Conservation (phyloP, 2,113 vertebrate genomes). For the Phalacrocorax brasilianus region DNA sequence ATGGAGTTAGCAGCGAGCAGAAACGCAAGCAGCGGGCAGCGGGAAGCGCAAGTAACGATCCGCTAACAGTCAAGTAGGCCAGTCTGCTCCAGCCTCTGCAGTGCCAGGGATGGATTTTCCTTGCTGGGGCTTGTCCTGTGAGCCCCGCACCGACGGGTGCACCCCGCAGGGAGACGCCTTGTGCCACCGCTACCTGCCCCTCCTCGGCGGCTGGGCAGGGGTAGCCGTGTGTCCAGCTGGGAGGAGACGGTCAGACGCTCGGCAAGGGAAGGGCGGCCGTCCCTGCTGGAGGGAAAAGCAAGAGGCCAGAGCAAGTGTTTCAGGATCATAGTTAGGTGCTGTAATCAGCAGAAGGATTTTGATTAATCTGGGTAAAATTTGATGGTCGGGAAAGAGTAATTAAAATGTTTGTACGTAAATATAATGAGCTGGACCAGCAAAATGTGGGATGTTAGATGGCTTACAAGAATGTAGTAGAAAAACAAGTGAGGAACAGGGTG, state of each 20-base stretch:
- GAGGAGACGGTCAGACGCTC: neutral
- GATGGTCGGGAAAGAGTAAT: neutral
- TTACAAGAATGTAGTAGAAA: neutral
- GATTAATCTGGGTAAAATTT: neutral
- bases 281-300: neutral
- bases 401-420: neutral
- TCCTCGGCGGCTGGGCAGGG: neutral
- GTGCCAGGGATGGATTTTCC: neutral
- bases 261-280: neutral
- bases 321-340: neutral
- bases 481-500: neutral
- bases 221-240: neutral
- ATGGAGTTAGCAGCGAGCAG: neutral
- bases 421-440: neutral
- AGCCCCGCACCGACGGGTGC: neutral
- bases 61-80: no score
- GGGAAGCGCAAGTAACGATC: neutral
- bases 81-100: neutral
- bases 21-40: neutral
- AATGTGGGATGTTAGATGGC: neutral
- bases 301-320: neutral
- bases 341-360: neutral
- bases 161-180: accelerated
- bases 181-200: neutral
- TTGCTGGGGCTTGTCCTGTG: neutral